Evolutionary conservation across 2,888 invertebrate species (phyloP).

Genomic region (Drosophila anceps): DNA sequence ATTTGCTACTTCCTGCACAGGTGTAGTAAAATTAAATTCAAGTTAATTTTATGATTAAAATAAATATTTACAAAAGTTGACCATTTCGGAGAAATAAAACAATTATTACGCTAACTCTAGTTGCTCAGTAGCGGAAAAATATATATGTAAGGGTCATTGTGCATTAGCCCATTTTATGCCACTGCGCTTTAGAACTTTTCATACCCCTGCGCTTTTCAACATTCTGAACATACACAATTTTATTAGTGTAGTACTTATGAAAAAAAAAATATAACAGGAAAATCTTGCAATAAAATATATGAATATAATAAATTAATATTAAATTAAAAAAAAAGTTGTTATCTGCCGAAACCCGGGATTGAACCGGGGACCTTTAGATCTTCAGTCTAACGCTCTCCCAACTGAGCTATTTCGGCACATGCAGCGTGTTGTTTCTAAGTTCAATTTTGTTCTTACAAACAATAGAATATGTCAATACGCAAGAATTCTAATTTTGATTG

Average conservation of each 20-base stretch:
- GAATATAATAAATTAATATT: not conserved
- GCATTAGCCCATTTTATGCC: not conserved
- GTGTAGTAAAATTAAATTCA: not conserved
- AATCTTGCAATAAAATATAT: not conserved
- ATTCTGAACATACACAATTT: too few species aligned
- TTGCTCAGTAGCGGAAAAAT: not conserved
- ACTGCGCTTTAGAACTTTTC: not conserved
- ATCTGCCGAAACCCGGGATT: conserved; percentile 85
- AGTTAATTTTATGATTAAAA: not conserved
- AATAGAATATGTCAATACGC: not conserved
- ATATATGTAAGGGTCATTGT: not conserved
- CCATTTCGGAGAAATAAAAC: not conserved
- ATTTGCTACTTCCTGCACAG: not conserved
- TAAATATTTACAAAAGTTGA: not conserved
- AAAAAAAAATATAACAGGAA: too few species aligned
- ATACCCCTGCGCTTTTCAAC: not conserved
- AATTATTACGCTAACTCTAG: not conserved
- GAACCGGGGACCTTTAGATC: conserved; percentile 92
- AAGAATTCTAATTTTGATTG: not conserved
- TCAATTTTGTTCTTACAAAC: conserved; percentile 10
- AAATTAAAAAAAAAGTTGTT: not conserved
- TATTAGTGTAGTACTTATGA: too few species aligned
- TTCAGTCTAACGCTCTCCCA: conserved; percentile 93
- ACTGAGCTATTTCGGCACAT: conserved; percentile 91
- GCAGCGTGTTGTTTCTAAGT: fast-evolving